Evolutionary conservation across 1,140 invertebrate species (phyloP).

Genomic region (Drosophila kohkoa): DNA sequence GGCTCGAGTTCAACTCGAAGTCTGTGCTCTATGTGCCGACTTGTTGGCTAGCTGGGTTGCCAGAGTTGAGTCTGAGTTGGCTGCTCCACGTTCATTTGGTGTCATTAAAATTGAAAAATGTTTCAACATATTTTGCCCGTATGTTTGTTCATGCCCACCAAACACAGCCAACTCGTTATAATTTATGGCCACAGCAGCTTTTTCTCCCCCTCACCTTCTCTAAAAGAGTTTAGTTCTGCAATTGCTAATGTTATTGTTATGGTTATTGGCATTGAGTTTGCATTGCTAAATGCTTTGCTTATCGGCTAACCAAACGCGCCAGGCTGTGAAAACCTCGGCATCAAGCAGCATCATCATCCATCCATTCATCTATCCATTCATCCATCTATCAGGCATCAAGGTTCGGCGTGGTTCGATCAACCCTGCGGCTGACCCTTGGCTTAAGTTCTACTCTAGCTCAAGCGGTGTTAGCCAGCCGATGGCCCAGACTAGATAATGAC

Average conservation of each 20-base stretch:
- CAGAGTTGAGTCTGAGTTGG: neutral
- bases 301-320: conserved; percentile 51
- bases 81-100: conserved; percentile 64
- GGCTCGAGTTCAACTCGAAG: neutral
- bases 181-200: conserved; percentile 42
- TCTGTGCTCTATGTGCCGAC: conserved; percentile 9
- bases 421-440: conserved; percentile 65
- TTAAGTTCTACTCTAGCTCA: conserved; percentile 36
- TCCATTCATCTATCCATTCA: neutral
- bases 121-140: conserved; percentile 48
- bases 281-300: conserved; percentile 30
- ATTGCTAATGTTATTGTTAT: conserved; percentile 35
- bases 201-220: neutral
- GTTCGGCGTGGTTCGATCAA: conserved; percentile 55
- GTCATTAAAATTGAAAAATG: conserved; percentile 77
- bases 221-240: conserved; percentile 35
- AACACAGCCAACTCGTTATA: conserved; percentile 43
- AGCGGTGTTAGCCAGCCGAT: conserved; percentile 41
- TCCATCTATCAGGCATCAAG: conserved; percentile 14
- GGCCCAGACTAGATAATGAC: conserved; percentile 70
- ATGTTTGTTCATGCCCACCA: conserved; percentile 55
- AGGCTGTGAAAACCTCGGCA: conserved; percentile 69
- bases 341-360: conserved; percentile 2
- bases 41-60: neutral
- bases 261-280: conserved; percentile 61